Percentiles rank a stretch among this genome's conserved stretches.
Evolutionary conservation across 2,888 invertebrate genomes (phyloP).

Genomic region (Drosophila tanythrix): DNA sequence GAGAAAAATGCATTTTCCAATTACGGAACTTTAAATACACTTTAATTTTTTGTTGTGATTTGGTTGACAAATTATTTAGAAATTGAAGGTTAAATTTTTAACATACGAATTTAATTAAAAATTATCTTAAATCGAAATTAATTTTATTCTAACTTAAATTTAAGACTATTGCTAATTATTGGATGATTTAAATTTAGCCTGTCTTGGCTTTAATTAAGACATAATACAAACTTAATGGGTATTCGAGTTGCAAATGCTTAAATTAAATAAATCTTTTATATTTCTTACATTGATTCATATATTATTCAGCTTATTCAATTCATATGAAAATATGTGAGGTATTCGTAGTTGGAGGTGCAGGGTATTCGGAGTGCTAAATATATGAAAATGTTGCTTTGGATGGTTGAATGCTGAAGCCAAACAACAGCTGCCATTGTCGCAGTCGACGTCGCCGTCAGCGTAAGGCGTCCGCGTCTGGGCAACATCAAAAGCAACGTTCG

Average conservation of each 20-base stretch:
- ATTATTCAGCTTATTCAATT: neutral
- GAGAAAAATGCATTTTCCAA: neutral
- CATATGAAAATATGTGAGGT: neutral
- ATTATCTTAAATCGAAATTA: neutral
- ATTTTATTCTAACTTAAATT: neutral
- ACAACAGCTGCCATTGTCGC: conserved; percentile 56
- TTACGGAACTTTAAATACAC: conserved; percentile 22
- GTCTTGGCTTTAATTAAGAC: neutral
- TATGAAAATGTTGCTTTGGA: conserved; percentile 25
- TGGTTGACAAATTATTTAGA: rapidly evolving
- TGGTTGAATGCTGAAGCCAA: conserved; percentile 41
- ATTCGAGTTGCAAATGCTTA: neutral
- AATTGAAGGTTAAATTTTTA: neutral
- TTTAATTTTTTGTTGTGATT: neutral
- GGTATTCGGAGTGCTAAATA: conserved; percentile 14
- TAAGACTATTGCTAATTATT: neutral
- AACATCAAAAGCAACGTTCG: conserved; percentile 71
- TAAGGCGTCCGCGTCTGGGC: conserved; percentile 35
- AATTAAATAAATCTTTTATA: neutral
- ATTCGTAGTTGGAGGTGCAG: neutral
- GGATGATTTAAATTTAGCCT: neutral
- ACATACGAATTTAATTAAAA: neutral
- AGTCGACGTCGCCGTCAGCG: conserved; percentile 6
- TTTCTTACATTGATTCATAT: neutral
- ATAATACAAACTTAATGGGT: neutral